These are phyloP conservation scores for Xenopus petersii DNA, from an alignment of 2,797 vertebrate genomes.

Conservation along the genomic window DNA sequence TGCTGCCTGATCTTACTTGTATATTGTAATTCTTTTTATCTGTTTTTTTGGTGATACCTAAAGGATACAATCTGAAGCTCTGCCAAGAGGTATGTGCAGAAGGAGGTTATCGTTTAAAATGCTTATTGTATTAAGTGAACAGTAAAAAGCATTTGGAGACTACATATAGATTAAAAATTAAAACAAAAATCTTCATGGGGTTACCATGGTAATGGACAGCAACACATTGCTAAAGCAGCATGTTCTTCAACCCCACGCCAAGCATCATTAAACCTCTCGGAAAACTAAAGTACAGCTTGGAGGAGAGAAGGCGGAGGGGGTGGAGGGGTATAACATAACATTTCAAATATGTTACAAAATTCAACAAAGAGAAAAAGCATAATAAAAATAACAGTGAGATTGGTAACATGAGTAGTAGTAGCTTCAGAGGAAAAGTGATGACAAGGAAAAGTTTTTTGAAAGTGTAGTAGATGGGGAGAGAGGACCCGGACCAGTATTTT, in stretches of 20 bases:
- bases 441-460: too few species aligned
- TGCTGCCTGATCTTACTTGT: too few species aligned
- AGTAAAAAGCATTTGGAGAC: background rate
- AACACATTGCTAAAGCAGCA: constrained; percentile 27
- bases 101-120: too few species aligned
- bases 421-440: too few species aligned
- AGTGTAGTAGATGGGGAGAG: too few species aligned
- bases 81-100: too few species aligned
- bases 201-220: constrained; percentile 25
- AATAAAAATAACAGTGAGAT: background rate
- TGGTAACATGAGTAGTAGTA: too few species aligned
- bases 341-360: constrained; percentile 13
- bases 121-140: too few species aligned
- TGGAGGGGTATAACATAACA: background rate
- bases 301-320: constrained; percentile 2
- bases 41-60: too few species aligned
- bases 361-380: background rate
- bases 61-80: too few species aligned
- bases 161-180: background rate
- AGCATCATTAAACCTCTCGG: constrained; percentile 31
- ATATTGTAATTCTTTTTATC: too few species aligned
- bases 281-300: constrained; percentile 20
- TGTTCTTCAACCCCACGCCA: constrained; percentile 27
- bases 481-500: too few species aligned
- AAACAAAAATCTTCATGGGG: constrained; percentile 10